A percentile compares a stretch with the other conserved stretches of the same genome.
phyloP scores from a whole-genome alignment of 2,797 vertebrate species.

The Gila robusta region DNA sequence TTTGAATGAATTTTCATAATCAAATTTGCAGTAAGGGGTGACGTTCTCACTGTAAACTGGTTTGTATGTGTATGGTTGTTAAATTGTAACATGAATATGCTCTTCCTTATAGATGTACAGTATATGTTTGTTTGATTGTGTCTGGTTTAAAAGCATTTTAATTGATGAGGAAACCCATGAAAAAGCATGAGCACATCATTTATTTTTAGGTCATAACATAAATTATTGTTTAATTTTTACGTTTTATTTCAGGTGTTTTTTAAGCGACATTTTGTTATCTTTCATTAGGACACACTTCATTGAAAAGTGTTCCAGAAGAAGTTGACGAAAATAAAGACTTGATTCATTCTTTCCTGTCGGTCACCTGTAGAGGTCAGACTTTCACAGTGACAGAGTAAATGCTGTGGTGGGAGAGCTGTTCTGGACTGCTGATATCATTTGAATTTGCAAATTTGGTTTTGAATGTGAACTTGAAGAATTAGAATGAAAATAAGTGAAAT shows the following conservation, averaged over 20 bases:
- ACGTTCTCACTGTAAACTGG: conserved; percentile 9
- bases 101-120: background rate
- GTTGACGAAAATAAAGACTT: background rate
- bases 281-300: background rate
- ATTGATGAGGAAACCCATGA: background rate
- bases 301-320: background rate
- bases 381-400: background rate
- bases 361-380: conserved; percentile 73
- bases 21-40: conserved; percentile 51
- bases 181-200: background rate
- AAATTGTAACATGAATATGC: background rate
- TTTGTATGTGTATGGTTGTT: background rate
- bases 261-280: background rate
- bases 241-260: background rate
- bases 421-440: background rate
- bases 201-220: background rate
- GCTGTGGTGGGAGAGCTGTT: background rate
- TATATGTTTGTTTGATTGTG: background rate
- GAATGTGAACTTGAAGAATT: background rate
- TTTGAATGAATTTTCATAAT: conserved; percentile 60
- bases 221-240: too few species aligned
- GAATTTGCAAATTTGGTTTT: background rate
- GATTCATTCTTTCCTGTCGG: background rate
- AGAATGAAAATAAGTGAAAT: background rate
- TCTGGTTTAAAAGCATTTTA: background rate